These are phyloP conservation scores for Caenorhabditis latens DNA, from an alignment of 1,140 invertebrate species.

Conservation along the genomic window DNA sequence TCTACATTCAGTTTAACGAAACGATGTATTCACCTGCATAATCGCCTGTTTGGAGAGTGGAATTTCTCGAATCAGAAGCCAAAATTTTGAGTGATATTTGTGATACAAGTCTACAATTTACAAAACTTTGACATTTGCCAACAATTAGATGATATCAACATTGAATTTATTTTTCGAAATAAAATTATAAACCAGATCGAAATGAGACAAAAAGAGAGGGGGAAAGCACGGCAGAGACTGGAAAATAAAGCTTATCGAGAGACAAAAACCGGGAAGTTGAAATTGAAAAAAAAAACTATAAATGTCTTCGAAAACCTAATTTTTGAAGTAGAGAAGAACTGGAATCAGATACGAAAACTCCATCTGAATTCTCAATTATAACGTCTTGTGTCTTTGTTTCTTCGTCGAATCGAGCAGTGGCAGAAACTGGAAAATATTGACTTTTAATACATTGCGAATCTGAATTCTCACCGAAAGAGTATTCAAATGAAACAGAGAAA, in stretches of 20 bases:
- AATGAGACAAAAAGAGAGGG: not conserved
- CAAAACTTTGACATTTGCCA: not conserved
- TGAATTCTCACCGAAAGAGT: constrained; percentile 45
- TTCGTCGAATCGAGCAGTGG: constrained; percentile 18
- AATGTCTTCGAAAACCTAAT: constrained; percentile 28
- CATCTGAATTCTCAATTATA: constrained; percentile 1
- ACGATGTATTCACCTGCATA: constrained; percentile 42
- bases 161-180: not conserved
- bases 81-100: constrained; percentile 17
- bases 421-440: not conserved
- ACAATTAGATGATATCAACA: not conserved
- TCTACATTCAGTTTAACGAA: constrained; percentile 53
- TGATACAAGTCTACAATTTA: not conserved
- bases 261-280: not conserved
- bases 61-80: not conserved
- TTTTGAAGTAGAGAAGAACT: constrained; percentile 7
- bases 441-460: not conserved
- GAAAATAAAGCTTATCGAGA: not conserved
- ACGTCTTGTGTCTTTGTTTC: not conserved
- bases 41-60: not conserved
- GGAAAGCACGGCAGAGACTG: constrained; percentile 27
- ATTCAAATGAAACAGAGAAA: constrained; percentile 54
- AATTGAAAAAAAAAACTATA: constrained; percentile 6
- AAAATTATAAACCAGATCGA: not conserved
- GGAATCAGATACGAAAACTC: constrained; percentile 16